phyloP scores from a whole-genome alignment of 2,113 vertebrate species.

The Cottus gobio region DNA sequence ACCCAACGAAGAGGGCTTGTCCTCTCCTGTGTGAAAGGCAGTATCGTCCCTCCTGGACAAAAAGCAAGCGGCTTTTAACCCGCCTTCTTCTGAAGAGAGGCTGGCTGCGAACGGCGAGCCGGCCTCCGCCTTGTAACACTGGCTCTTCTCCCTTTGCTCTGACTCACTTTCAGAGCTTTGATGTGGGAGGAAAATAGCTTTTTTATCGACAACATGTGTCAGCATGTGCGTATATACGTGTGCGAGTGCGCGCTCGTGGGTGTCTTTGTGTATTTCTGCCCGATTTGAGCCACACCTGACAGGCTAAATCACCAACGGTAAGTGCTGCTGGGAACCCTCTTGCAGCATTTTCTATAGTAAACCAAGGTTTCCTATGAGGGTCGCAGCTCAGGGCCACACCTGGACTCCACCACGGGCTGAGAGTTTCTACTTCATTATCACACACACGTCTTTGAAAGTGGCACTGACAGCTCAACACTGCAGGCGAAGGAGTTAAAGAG shows the following conservation, averaged over 20 bases:
- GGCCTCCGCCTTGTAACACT: constrained; percentile 6
- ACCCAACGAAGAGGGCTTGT: constrained; percentile 32
- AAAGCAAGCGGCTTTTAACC: constrained; percentile 35
- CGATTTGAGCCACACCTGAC: constrained; percentile 40
- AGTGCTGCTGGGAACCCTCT: constrained; percentile 14
- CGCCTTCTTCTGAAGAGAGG: background rate
- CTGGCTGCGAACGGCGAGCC: background rate
- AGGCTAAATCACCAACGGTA: background rate
- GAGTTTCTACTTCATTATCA: constrained; percentile 43
- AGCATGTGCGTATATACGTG: constrained; percentile 16
- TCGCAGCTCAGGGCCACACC: constrained; percentile 34
- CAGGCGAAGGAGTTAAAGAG: constrained; percentile 30
- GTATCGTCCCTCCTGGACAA: constrained; percentile 26
- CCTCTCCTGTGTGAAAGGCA: constrained; percentile 8
- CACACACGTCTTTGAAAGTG: constrained; percentile 25
- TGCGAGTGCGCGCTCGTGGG: constrained; percentile 1
- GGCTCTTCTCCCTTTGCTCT: constrained; percentile 22
- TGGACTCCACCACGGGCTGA: constrained; percentile 27
- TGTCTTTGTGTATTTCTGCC: constrained; percentile 20
- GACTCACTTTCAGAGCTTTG: constrained; percentile 46
- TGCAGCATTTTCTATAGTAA: constrained; percentile 26
- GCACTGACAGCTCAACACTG: constrained; percentile 37
- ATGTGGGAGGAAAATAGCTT: constrained; percentile 44
- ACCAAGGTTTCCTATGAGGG: constrained; percentile 18
- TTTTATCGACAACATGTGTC: constrained; percentile 64